Evolutionary conservation across 2,888 invertebrate genomes (phyloP), one percentile per base, ranked within the genome.

Genomic region (Cosmia trapezina): DNA sequence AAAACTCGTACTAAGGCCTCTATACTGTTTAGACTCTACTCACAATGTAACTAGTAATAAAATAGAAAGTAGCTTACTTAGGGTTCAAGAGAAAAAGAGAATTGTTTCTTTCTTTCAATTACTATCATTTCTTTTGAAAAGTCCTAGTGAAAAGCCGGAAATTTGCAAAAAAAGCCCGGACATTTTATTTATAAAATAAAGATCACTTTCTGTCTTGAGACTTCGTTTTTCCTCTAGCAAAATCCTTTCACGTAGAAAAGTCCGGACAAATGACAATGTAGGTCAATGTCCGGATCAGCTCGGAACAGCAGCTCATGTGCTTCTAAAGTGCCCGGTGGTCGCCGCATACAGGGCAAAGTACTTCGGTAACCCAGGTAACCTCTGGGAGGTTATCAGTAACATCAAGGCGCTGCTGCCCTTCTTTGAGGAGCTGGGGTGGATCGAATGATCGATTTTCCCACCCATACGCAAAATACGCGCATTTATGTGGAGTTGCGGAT

Each of bases 11-110:
- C n/a, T n/a, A n/a, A n/a, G n/a, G n/a, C n/a, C n/a, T n/a, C n/a
- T n/a, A 28, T 28, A 28, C 28, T 28, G 28, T 56, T 64, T 19
- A 22, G 47, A 22, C 7, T 49, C 11, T 33, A 43, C 43, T 45
- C 12, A 66, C 45, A 47, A 41, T 68, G n/a, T 76, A 22, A 59
- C 4, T 28, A 45, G 43, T 57, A 37, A 33, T 14, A 37, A 37
- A 53, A 45, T 45, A 53, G 12, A 45, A 73, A 45, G 19, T 14
- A 37, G 19, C 5, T 14, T 49, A 57, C 47, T 47, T 41, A 41
- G 0, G 14, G 14, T 45, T 53, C 53, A 12, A 53, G 22, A 22
- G 53, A n/a, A 53, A n/a, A n/a, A 5, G 11, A 51, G 4, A n/a
- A n/a, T n/a, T 11, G 11, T n/a, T 51, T n/a, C 9, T 51, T 11